Evolutionary conservation across 2,113 vertebrate genomes (phyloP).

Genomic region (Pogonocichla stellata): DNA sequence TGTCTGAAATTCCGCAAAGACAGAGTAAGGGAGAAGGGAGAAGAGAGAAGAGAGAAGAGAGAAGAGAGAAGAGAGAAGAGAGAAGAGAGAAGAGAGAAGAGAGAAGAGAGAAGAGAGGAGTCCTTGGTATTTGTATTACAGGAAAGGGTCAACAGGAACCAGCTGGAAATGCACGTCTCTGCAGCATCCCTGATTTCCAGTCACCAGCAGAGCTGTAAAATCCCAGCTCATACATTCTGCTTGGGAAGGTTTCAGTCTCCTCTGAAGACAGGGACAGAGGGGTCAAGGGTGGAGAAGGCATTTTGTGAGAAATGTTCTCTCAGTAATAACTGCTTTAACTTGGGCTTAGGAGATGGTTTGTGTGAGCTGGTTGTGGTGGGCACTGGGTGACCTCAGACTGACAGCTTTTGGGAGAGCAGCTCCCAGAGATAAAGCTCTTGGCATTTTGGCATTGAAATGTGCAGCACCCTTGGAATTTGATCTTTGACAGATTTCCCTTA

Average conservation of each 20-base stretch:
- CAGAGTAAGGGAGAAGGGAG: neutral
- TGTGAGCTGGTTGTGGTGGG: neutral
- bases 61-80: too few species aligned
- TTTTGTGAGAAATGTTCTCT: neutral
- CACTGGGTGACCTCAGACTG: neutral
- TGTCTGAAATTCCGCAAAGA: neutral
- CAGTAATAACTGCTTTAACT: neutral
- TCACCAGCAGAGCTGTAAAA: neutral
- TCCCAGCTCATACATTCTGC: neutral
- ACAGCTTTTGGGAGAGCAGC: neutral
- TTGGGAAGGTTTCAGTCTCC: neutral
- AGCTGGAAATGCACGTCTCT: neutral
- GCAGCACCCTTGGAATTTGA: neutral
- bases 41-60: neutral
- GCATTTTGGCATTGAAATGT: neutral
- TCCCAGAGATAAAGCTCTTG: neutral
- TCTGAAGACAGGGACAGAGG: neutral
- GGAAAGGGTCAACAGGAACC: neutral
- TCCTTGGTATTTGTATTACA: neutral
- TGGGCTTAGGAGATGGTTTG: neutral
- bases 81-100: too few species aligned
- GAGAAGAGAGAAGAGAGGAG: neutral
- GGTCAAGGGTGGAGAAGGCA: neutral
- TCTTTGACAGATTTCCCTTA: neutral
- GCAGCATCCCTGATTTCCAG: neutral